Evolutionary conservation across 2,797 vertebrate genomes (phyloP), one percentile per base, ranked within the genome.

Genomic region (Scarus forsteni): DNA sequence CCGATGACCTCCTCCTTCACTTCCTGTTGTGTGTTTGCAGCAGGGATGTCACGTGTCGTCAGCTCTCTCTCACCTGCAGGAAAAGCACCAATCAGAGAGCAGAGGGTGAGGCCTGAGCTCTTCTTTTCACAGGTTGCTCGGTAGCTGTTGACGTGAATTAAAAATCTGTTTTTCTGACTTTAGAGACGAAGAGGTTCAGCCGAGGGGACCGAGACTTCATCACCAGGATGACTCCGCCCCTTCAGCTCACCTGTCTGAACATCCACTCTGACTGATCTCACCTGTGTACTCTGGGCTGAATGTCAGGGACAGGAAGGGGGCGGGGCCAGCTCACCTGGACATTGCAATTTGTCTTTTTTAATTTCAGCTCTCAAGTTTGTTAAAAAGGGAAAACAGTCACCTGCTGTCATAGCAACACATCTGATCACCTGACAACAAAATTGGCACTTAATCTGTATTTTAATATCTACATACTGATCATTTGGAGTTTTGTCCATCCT

Each of bases 171-270:
- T 13, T 15, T 53, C 36, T 35, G 35, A 19, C 36, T 53, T 53
- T 34, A 53, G 51, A 35, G 34, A 53, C 34, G 7, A 53, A 53
- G 14, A 36, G 51, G 4, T 87, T 94, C 76, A 87, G 48, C 36
- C 77, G 93, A 73, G 88, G 84, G 76, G 89, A 90, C 35, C 70
- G 84, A 71, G 91, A 94, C 70, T 94, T 94, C 63, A 15, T 93
- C 77, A 93, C 90, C 62, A 80, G 85, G 49, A 76, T 91, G 75
- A 54, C 55, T 35, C 69, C 68, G 3, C 84, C 90, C 3, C 87
- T 92, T 1, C 91, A 91, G 74, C 88, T 95, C 74, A 90, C 84
- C 66, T 95, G 94, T 79, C 66, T 80, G 15, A 70, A 78, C 48
- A 49, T 92, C 35, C 15, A 55, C 52, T 19, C 78, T 15, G 50